Evolutionary conservation across 2,888 invertebrate species (phyloP).

Genomic region (Odontomyia ornata): DNA sequence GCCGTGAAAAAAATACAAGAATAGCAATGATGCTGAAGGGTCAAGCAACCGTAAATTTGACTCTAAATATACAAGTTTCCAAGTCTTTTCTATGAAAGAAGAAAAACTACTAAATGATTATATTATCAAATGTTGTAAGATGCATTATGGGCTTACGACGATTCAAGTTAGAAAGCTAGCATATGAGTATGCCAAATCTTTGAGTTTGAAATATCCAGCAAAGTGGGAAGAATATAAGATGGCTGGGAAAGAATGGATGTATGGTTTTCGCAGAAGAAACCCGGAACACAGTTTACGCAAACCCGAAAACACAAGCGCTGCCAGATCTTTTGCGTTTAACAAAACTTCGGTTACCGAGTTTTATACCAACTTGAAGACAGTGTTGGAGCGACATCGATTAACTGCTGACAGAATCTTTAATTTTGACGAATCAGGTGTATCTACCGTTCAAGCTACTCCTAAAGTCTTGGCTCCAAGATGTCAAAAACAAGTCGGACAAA

Average conservation of each 20-base stretch:
- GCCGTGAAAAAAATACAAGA: constrained; percentile 40
- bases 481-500: too few species aligned
- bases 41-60: constrained; percentile 12
- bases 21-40: constrained; percentile 33
- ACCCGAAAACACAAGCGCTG: neutral
- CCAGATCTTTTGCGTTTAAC: neutral
- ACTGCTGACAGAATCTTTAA: too few species aligned
- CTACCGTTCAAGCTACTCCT: too few species aligned
- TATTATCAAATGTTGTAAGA: constrained; percentile 25
- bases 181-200: constrained; percentile 34
- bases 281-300: neutral
- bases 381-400: constrained; percentile 45
- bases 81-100: constrained; percentile 40
- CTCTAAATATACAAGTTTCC: constrained; percentile 6
- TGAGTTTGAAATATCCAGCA: constrained; percentile 40
- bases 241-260: constrained; percentile 44
- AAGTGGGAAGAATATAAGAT: constrained; percentile 46
- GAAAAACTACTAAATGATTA: constrained; percentile 31
- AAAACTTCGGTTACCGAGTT: constrained; percentile 1
- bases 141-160: constrained; percentile 24
- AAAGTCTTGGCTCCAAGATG: too few species aligned
- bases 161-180: constrained; percentile 37
- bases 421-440: too few species aligned
- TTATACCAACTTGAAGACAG: constrained; percentile 7
- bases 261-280: constrained; percentile 24